phyloP scores from a whole-genome alignment of 2,113 vertebrate genomes.

The Aspiorhynchus laticeps region DNA sequence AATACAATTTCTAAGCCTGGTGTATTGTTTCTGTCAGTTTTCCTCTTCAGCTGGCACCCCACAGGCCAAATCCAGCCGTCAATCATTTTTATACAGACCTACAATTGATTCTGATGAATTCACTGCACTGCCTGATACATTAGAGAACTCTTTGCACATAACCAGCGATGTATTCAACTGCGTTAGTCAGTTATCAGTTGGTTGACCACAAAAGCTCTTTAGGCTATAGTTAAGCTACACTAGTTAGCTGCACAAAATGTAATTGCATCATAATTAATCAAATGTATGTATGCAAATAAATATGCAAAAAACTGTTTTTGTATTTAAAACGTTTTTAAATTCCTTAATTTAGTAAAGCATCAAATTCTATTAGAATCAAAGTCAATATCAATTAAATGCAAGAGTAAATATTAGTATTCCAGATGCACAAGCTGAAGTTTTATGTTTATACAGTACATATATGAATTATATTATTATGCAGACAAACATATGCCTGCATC shows the following conservation, averaged over 20 bases:
- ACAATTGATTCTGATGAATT: conserved; percentile 29
- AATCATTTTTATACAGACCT: conserved; percentile 10
- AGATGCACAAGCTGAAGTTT: background rate
- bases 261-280: too few relatives aligned
- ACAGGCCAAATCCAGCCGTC: conserved; percentile 13
- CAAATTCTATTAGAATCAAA: background rate
- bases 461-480: conserved; percentile 2
- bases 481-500: background rate
- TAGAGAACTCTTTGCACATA: background rate
- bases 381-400: background rate
- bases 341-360: too few relatives aligned
- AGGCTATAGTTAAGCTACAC: background rate
- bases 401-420: background rate
- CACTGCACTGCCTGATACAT: background rate
- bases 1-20: conserved; percentile 4
- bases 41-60: background rate
- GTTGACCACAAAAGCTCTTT: background rate
- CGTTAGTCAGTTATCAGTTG: background rate
- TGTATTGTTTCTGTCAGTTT: conserved; percentile 15
- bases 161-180: background rate
- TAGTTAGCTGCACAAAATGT: too few relatives aligned
- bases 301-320: too few relatives aligned
- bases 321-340: too few relatives aligned
- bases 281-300: too few relatives aligned
- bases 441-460: background rate